These are phyloP conservation scores for Ophioninae sp. DNA, from an alignment of 2,888 invertebrate species.

Conservation along the genomic window DNA sequence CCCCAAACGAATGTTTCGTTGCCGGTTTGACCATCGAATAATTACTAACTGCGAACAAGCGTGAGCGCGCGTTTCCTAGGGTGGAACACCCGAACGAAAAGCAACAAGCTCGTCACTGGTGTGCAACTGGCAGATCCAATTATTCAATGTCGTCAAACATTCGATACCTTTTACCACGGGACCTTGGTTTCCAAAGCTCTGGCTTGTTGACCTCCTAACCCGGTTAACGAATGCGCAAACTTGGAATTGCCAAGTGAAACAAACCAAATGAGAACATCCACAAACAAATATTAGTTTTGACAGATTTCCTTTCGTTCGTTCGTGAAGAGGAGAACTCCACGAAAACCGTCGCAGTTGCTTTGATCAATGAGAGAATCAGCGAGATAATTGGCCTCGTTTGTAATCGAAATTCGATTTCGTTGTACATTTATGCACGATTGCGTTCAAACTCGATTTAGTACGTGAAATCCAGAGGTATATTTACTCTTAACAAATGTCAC, in stretches of 20 bases:
- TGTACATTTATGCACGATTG: not conserved
- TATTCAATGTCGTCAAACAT: slow-evolving; percentile 37
- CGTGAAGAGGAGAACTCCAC: not conserved
- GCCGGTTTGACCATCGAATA: slow-evolving; percentile 18
- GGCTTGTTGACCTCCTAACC: not conserved
- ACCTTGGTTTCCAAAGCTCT: slow-evolving; percentile 6
- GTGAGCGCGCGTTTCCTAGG: not conserved
- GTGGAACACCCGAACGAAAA: not conserved
- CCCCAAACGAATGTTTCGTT: slow-evolving; percentile 4
- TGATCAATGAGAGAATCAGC: not conserved
- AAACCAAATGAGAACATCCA: not conserved
- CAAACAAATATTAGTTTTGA: not conserved
- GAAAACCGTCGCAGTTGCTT: not conserved
- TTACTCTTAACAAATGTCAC: not conserved
- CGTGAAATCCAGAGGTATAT: not conserved
- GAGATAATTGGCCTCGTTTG: not conserved
- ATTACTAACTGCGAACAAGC: slow-evolving; percentile 1
- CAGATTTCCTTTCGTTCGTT: not conserved
- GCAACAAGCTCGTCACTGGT: not conserved
- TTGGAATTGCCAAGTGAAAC: slow-evolving; percentile 1
- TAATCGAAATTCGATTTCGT: not conserved
- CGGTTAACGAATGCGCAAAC: not conserved
- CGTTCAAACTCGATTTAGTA: not conserved
- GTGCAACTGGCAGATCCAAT: slow-evolving; percentile 12
- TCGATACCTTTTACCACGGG: slow-evolving; percentile 12